Evolutionary conservation across 2,888 invertebrate genomes (phyloP).

Genomic region (Andrena marginata): DNA sequence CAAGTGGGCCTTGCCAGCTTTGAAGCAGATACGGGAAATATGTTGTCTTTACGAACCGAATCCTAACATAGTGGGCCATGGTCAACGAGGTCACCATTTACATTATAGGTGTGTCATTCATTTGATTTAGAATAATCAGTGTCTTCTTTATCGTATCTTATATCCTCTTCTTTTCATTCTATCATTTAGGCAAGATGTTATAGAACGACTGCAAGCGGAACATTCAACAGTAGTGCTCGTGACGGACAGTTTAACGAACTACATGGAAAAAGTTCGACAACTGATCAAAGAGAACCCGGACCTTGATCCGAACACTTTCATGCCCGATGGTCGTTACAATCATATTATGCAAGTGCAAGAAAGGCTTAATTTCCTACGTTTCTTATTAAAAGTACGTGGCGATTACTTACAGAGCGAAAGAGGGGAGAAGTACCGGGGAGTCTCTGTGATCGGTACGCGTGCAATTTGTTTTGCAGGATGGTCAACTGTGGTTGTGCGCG

Average conservation of each 20-base stretch:
- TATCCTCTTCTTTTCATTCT: constrained; percentile 21
- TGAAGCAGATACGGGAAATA: constrained; percentile 98
- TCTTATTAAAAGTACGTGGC: constrained; percentile 90
- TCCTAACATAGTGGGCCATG: constrained; percentile 87
- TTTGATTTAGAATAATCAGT: background rate
- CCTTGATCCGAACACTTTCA: constrained; percentile 91
- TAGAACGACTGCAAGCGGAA: constrained; percentile 95
- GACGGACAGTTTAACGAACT: constrained; percentile 95
- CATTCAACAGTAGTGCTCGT: constrained; percentile 97
- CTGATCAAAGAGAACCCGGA: constrained; percentile 90
- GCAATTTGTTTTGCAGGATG: constrained; percentile 88
- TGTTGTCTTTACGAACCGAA: constrained; percentile 97
- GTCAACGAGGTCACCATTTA: constrained; percentile 87
- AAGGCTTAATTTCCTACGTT: constrained; percentile 96
- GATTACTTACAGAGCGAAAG: background rate
- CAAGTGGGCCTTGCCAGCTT: constrained; percentile 96
- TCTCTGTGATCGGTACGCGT: background rate
- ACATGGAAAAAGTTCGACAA: constrained; percentile 94
- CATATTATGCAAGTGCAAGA: constrained; percentile 97
- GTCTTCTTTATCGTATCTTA: background rate
- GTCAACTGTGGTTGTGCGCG: constrained; percentile 98
- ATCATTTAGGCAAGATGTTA: constrained; percentile 89
- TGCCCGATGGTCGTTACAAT: constrained; percentile 95
- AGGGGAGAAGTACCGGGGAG: background rate
- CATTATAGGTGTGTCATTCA: constrained; percentile 86